Evolutionary conservation across 2,888 invertebrate genomes (phyloP).

Genomic region (Drosophila macrothrix): DNA sequence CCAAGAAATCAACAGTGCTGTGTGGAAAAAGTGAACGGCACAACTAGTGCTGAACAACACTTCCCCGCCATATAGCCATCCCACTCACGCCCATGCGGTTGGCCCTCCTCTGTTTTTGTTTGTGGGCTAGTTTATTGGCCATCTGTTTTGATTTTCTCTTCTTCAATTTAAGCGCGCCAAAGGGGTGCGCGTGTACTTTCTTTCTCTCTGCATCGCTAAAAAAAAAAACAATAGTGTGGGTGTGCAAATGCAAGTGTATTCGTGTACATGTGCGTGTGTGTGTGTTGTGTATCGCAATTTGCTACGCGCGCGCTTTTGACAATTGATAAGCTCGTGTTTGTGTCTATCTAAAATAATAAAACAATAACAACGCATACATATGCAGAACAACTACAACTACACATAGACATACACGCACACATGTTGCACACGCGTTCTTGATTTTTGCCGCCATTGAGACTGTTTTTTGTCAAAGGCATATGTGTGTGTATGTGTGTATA

Average conservation of each 20-base stretch:
- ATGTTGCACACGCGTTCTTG: slow-evolving; percentile 67
- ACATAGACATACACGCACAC: slow-evolving; percentile 48
- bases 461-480: slow-evolving; percentile 4
- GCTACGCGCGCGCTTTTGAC: slow-evolving; percentile 61
- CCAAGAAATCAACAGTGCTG: slow-evolving; percentile 67
- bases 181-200: slow-evolving; percentile 81
- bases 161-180: slow-evolving; percentile 77
- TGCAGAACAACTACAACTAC: background rate
- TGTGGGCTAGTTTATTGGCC: slow-evolving; percentile 64
- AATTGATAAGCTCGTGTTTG: slow-evolving; percentile 71
- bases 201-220: slow-evolving; percentile 46
- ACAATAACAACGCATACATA: slow-evolving; percentile 48
- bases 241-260: slow-evolving; percentile 15
- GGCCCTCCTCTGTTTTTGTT: slow-evolving; percentile 53
- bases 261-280: slow-evolving; percentile 4
- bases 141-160: slow-evolving; percentile 79
- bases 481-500: slow-evolving; percentile 5
- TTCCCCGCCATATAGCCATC: slow-evolving; percentile 43
- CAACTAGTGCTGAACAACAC: slow-evolving; percentile 57
- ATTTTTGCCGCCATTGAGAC: slow-evolving; percentile 60
- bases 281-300: slow-evolving; percentile 65
- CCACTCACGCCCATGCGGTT: slow-evolving; percentile 45
- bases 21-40: slow-evolving; percentile 63
- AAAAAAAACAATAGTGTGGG: slow-evolving; percentile 41
- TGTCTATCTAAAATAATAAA: slow-evolving; percentile 46